These are phyloP conservation scores for Pteromalus puparum DNA, from an alignment of 1,140 invertebrate genomes.

Conservation along the genomic window DNA sequence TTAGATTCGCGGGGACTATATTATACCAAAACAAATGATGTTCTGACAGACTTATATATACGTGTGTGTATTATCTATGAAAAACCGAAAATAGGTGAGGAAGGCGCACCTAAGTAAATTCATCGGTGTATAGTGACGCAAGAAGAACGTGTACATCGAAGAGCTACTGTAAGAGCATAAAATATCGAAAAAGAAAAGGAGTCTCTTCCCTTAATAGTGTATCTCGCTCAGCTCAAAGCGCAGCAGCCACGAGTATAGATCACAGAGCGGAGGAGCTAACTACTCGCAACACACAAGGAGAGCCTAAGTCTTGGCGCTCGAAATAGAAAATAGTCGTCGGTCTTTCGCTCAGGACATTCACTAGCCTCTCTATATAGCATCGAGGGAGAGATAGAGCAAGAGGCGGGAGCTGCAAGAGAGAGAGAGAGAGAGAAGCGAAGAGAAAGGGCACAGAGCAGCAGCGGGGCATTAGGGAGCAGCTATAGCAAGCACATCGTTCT, in stretches of 20 bases:
- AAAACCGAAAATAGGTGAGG: no score
- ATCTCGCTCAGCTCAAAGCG: no score
- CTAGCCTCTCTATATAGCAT: constrained; percentile 29
- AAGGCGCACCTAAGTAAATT: no score
- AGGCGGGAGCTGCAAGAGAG: constrained; percentile 17
- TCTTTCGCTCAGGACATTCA: constrained; percentile 47
- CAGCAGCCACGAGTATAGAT: neutral
- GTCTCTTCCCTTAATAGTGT: no score
- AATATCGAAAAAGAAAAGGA: no score
- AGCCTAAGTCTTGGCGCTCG: neutral
- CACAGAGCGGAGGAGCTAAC: neutral
- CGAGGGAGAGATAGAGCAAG: neutral
- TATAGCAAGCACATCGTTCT: constrained; percentile 18
- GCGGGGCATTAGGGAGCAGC: constrained; percentile 44
- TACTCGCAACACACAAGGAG: neutral
- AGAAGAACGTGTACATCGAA: no score
- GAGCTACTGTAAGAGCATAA: no score
- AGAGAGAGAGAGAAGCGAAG: constrained; percentile 29
- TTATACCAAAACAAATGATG: no score
- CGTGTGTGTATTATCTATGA: no score
- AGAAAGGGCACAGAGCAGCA: constrained; percentile 22
- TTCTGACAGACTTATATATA: no score
- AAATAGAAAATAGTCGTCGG: constrained; percentile 47
- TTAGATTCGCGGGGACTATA: no score
- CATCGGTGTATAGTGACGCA: no score